Base-by-base conservation (phyloP, 2,113 vertebrate genomes). In the Leptocoma aspasia region DNA sequence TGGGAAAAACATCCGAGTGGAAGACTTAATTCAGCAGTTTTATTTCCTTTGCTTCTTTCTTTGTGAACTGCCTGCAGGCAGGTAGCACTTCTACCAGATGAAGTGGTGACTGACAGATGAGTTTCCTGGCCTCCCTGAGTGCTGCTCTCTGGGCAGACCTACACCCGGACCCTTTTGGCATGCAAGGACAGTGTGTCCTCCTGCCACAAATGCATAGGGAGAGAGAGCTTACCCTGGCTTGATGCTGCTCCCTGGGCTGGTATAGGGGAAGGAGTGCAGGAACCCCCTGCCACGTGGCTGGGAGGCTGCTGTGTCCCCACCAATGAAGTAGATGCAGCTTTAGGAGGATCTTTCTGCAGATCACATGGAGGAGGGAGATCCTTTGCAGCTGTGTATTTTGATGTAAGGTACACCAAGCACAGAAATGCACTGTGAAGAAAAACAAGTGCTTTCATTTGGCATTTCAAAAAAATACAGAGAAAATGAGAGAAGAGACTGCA, bases 81-180 rank as follows among this genome's bases (percentile, higher is more conserved):
- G 41, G 26, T 47, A 56, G 61, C 42, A 57, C 16, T 57, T 64
- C 35, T 88, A 41, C 47, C 39, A 63, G 53, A 30, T 23, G 41
- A 56, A 35, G 22, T 61, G 18, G 15, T 56, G 57, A 45, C 49
- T 76, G n/a, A 24, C 21, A 31, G 16, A 37, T 49, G 31, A 54
- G 24, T 54, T 82, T 39, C 28, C 53, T 81, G 33, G 17, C 22
- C 26, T 28, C 31, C 18, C 37, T 52, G 54, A 79, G 24, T 22
- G 33, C 15, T 13, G 1, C 12, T 27, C 31, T 44, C 17, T 47
- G 39, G 56, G 39, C 39, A 87, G 24, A 82, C 19, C n/a, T 2
- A 2, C 2, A 2, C 24, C 27, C 3, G 0, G 2, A 53, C 18
- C 31, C 8, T 33, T 45, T 31, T 1, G 2, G 28, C 2, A 1